These are phyloP conservation scores for Pristionchus japonicus DNA, from an alignment of 2,888 invertebrate species.

Conservation along the genomic window DNA sequence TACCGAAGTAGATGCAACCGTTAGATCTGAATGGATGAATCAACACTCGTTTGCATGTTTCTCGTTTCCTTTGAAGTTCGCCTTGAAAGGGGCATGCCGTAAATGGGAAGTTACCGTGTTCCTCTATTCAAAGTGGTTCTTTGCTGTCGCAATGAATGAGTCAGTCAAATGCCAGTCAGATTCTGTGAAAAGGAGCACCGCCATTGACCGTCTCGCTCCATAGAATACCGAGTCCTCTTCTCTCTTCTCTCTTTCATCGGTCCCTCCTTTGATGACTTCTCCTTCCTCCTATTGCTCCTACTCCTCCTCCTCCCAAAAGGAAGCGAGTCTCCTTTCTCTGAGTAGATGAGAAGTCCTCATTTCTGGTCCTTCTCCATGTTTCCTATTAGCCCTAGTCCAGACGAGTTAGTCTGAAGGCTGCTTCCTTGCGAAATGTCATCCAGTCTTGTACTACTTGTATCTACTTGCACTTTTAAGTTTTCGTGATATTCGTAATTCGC, in stretches of 20 bases:
- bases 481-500: neutral
- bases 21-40: neutral
- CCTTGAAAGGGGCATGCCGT: neutral
- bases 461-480: neutral
- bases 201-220: neutral
- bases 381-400: neutral
- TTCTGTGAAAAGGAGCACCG: neutral
- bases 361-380: conserved; percentile 36
- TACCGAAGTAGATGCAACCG: neutral
- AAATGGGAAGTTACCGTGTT: neutral
- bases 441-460: neutral
- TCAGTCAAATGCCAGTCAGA: neutral
- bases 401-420: neutral
- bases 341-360: conserved; percentile 41
- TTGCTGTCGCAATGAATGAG: neutral
- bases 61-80: neutral
- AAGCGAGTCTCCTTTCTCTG: conserved; percentile 19
- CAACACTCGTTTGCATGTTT: neutral
- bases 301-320: neutral
- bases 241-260: neutral
- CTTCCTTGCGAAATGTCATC: conserved; percentile 13
- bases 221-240: neutral
- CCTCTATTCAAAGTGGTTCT: neutral
- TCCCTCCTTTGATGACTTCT: conserved; percentile 10
- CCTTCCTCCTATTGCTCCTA: no score